Evolutionary conservation across 2,113 vertebrate species (phyloP).

Genomic region (Meleagris gallopavo): DNA sequence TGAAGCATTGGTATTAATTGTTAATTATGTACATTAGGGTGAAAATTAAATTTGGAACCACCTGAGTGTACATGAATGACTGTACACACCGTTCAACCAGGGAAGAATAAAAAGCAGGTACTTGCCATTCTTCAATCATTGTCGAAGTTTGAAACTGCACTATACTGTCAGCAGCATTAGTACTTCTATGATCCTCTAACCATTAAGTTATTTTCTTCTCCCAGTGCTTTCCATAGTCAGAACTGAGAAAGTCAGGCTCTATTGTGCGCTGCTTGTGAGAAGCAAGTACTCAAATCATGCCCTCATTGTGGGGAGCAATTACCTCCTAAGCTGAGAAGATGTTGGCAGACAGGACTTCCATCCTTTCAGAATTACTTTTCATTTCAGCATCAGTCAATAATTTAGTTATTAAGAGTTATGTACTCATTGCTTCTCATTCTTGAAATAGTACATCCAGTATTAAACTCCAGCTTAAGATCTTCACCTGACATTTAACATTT

Average conservation of each 20-base stretch:
- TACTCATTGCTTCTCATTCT: neutral
- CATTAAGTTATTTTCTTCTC: neutral
- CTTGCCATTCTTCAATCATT: neutral
- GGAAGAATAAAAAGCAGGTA: neutral
- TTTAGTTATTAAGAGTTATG: neutral
- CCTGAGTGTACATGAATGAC: conserved; percentile 28
- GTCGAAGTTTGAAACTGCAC: neutral
- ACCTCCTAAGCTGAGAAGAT: neutral
- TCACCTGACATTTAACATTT: conserved; percentile 33
- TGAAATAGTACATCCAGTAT: neutral
- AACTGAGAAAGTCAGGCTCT: neutral
- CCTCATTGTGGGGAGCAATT: neutral
- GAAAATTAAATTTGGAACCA: conserved; percentile 31
- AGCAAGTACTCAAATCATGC: neutral
- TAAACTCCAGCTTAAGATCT: conserved; percentile 20
- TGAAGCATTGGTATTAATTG: conserved; percentile 54
- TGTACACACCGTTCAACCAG: neutral
- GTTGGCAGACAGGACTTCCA: neutral
- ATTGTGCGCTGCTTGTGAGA: accelerated
- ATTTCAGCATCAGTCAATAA: conserved; percentile 2
- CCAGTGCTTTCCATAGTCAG: neutral
- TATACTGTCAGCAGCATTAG: neutral
- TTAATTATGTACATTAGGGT: conserved; percentile 56
- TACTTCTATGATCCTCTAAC: neutral
- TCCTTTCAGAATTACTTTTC: neutral